Base-by-base conservation (phyloP, 2,888 invertebrate species). In the Plebejus anna region DNA sequence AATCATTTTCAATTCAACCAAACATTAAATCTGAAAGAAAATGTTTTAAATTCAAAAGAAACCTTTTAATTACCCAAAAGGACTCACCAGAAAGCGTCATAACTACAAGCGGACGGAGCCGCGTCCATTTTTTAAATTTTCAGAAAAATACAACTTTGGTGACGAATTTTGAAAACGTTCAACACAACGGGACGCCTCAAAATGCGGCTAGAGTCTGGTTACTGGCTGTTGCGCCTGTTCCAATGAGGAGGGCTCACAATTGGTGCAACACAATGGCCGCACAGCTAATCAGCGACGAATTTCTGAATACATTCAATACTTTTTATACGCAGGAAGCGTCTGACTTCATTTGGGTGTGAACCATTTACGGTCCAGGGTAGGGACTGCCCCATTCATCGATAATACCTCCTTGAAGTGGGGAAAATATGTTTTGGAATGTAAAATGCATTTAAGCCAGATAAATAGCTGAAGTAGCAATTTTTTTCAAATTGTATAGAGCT, bases 51-150 rank as follows among this genome's bases (percentile, higher is more conserved):
- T 9, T 22, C 28, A 61, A 28, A 61, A 1, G 28, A 61, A 9
- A 28, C 22, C 7, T 2, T 28, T 61, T 28, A 4, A 7, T 9
- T 61, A 9, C 59, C 22, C 22, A 61, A 61, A 61, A 61, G 81
- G 79, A 86, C 92, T 91, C 81, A 92, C 92, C 91, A 91, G 78
- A 89, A 88, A 78, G 83, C 86, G 82, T 87, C 88, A 82, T 81
- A 83, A 77, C 83, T 83, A 77, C 79, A 78, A 79, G 83, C 81
- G 80, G 82, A 82, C 80, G 80, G 82, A 81, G 83, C 84, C 79
- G 84, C 86, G 78, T 84, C 84, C 90, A 89, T 90, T 82, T 85
- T 86, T 80, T 79, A 78, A 75, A 13, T 13, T 51, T 13, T 47
- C 51, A 75, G 76, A 77, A 77, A 75, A n/a, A 47, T 70, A 5